Evolutionary conservation across 2,888 invertebrate genomes (phyloP).

Genomic region (Caenorhabditis parvicauda): DNA sequence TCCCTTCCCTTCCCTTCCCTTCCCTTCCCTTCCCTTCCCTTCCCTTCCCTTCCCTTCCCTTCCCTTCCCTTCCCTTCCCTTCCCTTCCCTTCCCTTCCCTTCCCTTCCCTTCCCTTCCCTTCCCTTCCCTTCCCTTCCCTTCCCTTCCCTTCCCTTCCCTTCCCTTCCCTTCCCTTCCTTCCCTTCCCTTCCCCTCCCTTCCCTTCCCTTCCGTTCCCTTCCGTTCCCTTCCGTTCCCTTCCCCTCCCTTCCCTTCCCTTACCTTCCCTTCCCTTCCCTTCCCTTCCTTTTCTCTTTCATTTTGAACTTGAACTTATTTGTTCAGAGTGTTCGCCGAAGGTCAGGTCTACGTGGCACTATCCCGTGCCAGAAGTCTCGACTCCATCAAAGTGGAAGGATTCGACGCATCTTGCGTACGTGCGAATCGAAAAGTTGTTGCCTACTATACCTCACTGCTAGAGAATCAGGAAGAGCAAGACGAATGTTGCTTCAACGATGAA

Average conservation of each 20-base stretch:
- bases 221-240: neutral
- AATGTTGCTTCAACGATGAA: neutral
- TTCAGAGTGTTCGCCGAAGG: constrained; percentile 85
- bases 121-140: neutral
- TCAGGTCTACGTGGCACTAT: constrained; percentile 91
- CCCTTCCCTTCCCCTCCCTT: neutral
- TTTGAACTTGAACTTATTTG: neutral
- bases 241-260: constrained; percentile 3
- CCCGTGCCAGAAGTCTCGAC: constrained; percentile 81
- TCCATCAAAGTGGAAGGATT: constrained; percentile 38
- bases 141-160: neutral
- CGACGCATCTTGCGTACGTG: constrained; percentile 33
- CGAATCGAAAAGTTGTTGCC: constrained; percentile 32
- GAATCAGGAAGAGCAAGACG: constrained; percentile 14
- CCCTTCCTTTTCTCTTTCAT: neutral
- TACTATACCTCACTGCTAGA: constrained; percentile 19
- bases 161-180: neutral
- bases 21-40: neutral
- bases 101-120: constrained; percentile 8
- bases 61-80: constrained; percentile 3
- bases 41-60: neutral
- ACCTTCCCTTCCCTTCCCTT: neutral
- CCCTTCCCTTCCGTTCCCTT: neutral
- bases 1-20: neutral
- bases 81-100: constrained; percentile 1